phyloP scores from a whole-genome alignment of 1,140 invertebrate species.

The Micrasema minimum region DNA sequence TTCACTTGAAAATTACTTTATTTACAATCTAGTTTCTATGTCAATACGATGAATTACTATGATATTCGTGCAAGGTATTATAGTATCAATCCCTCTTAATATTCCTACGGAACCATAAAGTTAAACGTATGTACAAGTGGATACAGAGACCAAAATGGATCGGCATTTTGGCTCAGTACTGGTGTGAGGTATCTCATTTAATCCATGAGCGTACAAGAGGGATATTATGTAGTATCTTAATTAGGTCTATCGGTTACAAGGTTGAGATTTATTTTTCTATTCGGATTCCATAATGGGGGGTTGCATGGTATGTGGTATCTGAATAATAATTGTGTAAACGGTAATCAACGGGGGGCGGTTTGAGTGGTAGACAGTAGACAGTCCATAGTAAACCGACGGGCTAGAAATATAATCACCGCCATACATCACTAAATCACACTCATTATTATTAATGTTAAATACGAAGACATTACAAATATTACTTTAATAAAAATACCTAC shows the following conservation, averaged over 20 bases:
- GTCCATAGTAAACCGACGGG: constrained; percentile 45
- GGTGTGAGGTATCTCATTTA: not conserved
- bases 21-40: not conserved
- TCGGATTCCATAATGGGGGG: constrained; percentile 2
- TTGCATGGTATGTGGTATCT: constrained; percentile 23
- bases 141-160: too few species aligned
- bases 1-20: constrained; percentile 13
- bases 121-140: constrained; percentile 13
- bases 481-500: constrained; percentile 20
- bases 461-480: constrained; percentile 27
- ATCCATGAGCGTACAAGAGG: not conserved
- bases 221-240: constrained; percentile 5
- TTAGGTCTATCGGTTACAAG: constrained; percentile 17
- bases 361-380: constrained; percentile 18
- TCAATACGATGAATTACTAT: not conserved
- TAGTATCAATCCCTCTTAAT: constrained; percentile 5
- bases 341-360: constrained; percentile 41
- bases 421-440: constrained; percentile 25
- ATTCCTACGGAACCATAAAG: not conserved
- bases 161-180: too few species aligned
- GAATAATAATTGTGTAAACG: constrained; percentile 16
- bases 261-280: not conserved
- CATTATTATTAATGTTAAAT: constrained; percentile 17
- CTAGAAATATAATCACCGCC: constrained; percentile 12
- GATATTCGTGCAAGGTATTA: constrained; percentile 12